Percentiles rank a stretch among this genome's conserved stretches.
Evolutionary conservation across 2,888 invertebrate genomes (phyloP).

Genomic region (Mayetiola destructor): DNA sequence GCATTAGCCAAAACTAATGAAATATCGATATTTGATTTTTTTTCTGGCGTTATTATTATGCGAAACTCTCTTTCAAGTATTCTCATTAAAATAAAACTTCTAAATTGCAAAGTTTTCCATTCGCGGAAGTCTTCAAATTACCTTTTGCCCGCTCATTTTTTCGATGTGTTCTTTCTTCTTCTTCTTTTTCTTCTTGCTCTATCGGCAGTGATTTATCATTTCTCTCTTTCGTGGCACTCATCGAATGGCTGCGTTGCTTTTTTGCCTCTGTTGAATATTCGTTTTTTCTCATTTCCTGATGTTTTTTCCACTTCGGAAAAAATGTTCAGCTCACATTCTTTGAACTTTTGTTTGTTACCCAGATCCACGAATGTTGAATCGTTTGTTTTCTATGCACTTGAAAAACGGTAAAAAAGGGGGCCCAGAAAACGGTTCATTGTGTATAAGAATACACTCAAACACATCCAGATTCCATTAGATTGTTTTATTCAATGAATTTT

Average conservation of each 20-base stretch:
- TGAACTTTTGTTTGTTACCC: background rate
- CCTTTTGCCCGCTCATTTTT: slow-evolving; percentile 4
- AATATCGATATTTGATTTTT: background rate
- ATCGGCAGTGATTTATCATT: background rate
- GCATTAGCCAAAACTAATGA: background rate
- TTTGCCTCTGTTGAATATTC: too few relatives aligned
- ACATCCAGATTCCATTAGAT: background rate
- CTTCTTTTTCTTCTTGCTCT: background rate
- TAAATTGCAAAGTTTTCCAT: background rate
- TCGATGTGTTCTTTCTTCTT: background rate
- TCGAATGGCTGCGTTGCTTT: background rate
- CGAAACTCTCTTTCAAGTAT: slow-evolving; percentile 4
- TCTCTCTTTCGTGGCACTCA: background rate
- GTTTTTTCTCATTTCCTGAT: slow-evolving; percentile 2
- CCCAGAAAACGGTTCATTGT: background rate
- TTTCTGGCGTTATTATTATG: background rate
- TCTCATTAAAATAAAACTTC: background rate
- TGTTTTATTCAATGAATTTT: slow-evolving; percentile 3
- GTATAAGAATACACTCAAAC: background rate
- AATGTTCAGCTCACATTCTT: background rate
- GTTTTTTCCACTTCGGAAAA: background rate
- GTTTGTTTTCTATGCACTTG: slow-evolving; percentile 6
- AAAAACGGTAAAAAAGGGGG: background rate
- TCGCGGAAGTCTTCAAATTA: background rate
- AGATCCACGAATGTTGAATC: too few relatives aligned